Base-by-base conservation (phyloP, 2,888 invertebrate species). In the Limnephilus auricula region DNA sequence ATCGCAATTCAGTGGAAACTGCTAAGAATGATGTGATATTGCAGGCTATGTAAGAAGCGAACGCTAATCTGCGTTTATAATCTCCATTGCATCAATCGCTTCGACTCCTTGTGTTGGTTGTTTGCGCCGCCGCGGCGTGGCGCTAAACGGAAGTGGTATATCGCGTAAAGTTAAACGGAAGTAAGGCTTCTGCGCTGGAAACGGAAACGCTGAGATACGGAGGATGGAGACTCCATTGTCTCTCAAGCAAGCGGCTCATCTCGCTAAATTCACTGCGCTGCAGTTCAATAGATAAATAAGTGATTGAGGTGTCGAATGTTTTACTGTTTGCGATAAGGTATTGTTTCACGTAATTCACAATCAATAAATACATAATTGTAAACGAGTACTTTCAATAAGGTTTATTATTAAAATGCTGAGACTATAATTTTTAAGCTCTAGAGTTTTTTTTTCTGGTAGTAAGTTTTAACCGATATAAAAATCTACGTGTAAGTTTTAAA, bases 131-230 rank as follows among this genome's bases (percentile, higher is more conserved):
- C 65, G 65, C 65, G 65, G 65, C 65, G 65, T 65, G 65, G 65
- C 65, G 82, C 65, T 25, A 65, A 65, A 65, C 65, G 65, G 65
- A 65, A 65, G 65, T 65, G 65, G 65, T 65, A 65, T 65, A 65
- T 65, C 65, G 65, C 65, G 65, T 65, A 65, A 65, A 65, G 65
- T 65, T 65, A 65, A 65, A 65, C 65, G 65, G 65, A 65, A 65
- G 65, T 65, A 37, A 65, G 65, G 65, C 65, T 65, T 65, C 65
- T 25, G 65, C 65, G 65, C 65, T 65, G 65, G 65, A 65, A 65
- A 25, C 82, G 65, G 65, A 65, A 65, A 65, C 25, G 65, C 65
- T n/a, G n/a, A 65, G 65, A 65, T 65, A 65, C 65, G 65, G 65
- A 65, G 65, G 65, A 65, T 65, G 65, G 65, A n/a, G 65, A 25